Evolutionary conservation across 1,140 invertebrate genomes (phyloP).

Genomic region (Hylaeus volcanicus): DNA sequence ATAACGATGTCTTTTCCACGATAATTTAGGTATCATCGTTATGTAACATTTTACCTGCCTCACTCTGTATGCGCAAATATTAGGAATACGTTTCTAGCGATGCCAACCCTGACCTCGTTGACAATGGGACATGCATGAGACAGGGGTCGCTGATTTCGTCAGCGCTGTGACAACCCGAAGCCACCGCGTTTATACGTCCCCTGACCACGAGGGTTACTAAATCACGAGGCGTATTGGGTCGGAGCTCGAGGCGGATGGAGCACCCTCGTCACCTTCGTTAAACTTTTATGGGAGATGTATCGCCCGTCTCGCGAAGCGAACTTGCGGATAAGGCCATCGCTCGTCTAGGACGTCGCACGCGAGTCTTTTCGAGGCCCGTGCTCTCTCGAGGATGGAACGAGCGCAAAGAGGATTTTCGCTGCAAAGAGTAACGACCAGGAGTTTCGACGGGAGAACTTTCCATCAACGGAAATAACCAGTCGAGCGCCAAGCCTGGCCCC

Average conservation of each 20-base stretch:
- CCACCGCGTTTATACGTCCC: no score
- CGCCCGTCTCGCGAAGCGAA: constrained; percentile 20
- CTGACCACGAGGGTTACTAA: no score
- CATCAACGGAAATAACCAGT: constrained; percentile 35
- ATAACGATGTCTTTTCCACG: no score
- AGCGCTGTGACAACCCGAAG: no score
- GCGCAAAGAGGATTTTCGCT: constrained; percentile 57
- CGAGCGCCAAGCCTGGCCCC: background rate
- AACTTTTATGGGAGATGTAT: constrained; percentile 51
- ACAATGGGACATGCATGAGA: no score
- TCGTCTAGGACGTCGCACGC: constrained; percentile 12
- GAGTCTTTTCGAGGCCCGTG: constrained; percentile 31
- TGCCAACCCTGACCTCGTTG: no score
- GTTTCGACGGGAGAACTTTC: constrained; percentile 54
- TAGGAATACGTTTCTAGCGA: no score
- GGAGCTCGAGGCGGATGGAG: background rate
- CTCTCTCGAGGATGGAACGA: constrained; percentile 1
- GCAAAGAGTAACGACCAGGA: constrained; percentile 55
- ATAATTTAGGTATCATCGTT: no score
- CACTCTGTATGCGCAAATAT: no score
- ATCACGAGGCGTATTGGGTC: no score
- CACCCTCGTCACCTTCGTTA: constrained; percentile 45
- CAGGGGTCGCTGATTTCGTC: no score
- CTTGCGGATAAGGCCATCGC: constrained; percentile 50
- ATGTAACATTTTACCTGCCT: no score